A percentile compares a stretch with the other conserved stretches of the same genome.
Evolutionary conservation across 2,888 invertebrate species (phyloP).

Genomic region (Plagiodera versicolora): DNA sequence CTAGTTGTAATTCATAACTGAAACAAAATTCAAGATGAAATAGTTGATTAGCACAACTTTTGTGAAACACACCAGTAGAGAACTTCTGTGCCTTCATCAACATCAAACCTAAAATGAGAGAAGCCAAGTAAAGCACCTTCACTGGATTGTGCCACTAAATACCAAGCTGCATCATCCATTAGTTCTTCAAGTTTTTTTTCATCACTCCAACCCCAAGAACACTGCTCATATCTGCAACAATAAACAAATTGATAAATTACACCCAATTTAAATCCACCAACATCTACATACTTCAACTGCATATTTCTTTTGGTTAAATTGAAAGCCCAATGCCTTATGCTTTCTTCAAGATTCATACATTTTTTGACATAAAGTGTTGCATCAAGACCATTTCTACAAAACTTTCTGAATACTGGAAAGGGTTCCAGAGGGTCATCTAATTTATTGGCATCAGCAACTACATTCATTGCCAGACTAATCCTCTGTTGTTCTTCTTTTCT

Average conservation of each 20-base stretch:
- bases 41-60: not conserved
- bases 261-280: not conserved
- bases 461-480: constrained; percentile 62
- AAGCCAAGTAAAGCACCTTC: constrained; percentile 66
- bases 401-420: constrained; percentile 65
- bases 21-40: constrained; percentile 30
- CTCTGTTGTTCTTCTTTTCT: constrained; percentile 64
- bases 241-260: not conserved
- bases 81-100: constrained; percentile 76
- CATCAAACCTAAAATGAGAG: constrained; percentile 81
- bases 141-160: constrained; percentile 65
- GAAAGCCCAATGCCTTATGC: constrained; percentile 69
- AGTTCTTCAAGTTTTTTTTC: constrained; percentile 74
- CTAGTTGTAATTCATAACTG: constrained; percentile 89
- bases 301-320: constrained; percentile 78
- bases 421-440: constrained; percentile 61
- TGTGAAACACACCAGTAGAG: constrained; percentile 68
- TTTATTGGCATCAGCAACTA: constrained; percentile 65
- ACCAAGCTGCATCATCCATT: constrained; percentile 73
- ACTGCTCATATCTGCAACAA: constrained; percentile 66
- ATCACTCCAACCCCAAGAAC: constrained; percentile 81
- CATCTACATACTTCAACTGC: constrained; percentile 69
- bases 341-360: constrained; percentile 61
- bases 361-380: constrained; percentile 64
- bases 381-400: constrained; percentile 62